Evolutionary conservation across 2,113 vertebrate species (phyloP), one percentile per base, ranked within the genome.

Genomic region (Echinops telfairi): DNA sequence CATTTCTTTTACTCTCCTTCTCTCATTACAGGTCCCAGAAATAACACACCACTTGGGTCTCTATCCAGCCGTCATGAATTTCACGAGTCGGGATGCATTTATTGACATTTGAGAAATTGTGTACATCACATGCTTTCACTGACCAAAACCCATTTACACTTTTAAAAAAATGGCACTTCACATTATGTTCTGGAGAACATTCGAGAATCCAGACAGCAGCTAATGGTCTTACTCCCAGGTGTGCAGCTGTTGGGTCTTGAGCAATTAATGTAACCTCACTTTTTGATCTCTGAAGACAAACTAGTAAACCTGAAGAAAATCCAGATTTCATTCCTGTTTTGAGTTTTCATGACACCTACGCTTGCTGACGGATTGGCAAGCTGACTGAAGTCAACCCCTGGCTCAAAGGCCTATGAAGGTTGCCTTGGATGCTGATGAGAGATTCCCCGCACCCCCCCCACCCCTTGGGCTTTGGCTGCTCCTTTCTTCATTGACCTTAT

Each of bases 141-240:
- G 40, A 79, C 62, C 57, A 88, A 88, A 93, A 7, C 71, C 71
- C 90, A 1, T 17, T 76, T 43, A 86, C 7, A 23, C 75, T 47
- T 75, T 22, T 25, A 6, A 66, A 66, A 66, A 66, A 66, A 29
- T 27, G 9, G 64, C 11, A 78, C 19, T 43, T 62, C 22, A 19
- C 60, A 62, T 90, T 91, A n/a, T 81, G 14, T 71, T 82, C n/a
- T 85, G 70, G 33, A 96, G 75, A 66, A 90, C 43, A 92, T 78
- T 95, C 75, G 93, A 94, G 60, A 94, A 70, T 82, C 6, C 10
- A 82, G 80, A 79, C 36, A 29, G 60, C 90, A 60, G 20, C 76
- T 71, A 6, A 86, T 27, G 2, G 20, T 53, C 83, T 91, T 79
- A 86, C 27, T 36, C 27, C 70, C 47, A 91, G 16, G 60, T 47